Evolutionary conservation across 2,797 vertebrate species (phyloP).

Genomic region (Lagorchestes hirsutus): DNA sequence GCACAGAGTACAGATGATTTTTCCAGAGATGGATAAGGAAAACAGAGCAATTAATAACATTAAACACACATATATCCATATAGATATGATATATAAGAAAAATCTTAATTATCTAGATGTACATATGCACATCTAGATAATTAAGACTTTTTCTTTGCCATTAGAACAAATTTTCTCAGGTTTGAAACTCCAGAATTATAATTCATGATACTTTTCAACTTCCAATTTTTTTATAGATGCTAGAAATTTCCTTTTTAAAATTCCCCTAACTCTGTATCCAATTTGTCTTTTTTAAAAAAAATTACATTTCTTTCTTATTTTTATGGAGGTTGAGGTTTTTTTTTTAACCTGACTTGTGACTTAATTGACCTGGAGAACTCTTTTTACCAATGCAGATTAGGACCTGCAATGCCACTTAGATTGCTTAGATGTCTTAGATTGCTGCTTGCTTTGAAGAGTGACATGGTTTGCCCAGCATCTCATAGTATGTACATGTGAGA

Average conservation of each 20-base stretch:
- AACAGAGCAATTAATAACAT: not conserved
- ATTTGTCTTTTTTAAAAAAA: slow-evolving; percentile 6
- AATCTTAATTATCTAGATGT: not conserved
- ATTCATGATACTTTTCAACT: not conserved
- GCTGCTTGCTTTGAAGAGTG: not conserved
- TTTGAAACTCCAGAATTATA: not conserved
- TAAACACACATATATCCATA: not conserved
- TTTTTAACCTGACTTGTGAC: not conserved
- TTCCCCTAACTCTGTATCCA: slow-evolving; percentile 19
- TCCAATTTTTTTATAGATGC: not conserved
- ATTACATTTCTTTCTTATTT: slow-evolving; percentile 14
- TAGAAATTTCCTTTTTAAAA: not conserved
- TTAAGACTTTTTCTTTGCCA: not conserved
- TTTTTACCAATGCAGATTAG: not conserved
- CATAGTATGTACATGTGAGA: not conserved
- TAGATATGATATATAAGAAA: not conserved
- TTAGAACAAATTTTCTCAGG: not conserved
- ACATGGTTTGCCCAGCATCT: not conserved
- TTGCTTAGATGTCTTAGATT: not conserved
- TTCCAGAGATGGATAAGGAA: not conserved
- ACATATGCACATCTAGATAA: not conserved
- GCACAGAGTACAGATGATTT: not conserved
- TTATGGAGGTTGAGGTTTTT: not conserved
- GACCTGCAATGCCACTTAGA: not conserved
- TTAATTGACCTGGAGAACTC: not conserved